Evolutionary conservation across 2,113 vertebrate genomes (phyloP).

Genomic region (Peromyscus californicus): DNA sequence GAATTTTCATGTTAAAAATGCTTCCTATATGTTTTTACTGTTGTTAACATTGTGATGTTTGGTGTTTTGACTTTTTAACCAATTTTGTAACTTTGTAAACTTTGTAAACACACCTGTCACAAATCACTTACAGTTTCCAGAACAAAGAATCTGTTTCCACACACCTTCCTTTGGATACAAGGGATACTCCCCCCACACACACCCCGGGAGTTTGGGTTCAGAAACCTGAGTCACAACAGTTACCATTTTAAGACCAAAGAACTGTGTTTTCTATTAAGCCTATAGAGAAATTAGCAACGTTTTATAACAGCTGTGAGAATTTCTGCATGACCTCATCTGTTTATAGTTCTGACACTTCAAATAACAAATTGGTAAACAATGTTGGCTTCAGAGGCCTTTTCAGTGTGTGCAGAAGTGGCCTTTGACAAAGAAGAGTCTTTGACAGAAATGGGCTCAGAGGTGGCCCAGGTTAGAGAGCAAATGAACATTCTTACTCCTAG

Average conservation of each 20-base stretch:
- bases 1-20: neutral
- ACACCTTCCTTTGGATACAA: slow-evolving; percentile 14
- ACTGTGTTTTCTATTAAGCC: slow-evolving; percentile 80
- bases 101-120: too few relatives aligned
- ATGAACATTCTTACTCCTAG: neutral
- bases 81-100: too few relatives aligned
- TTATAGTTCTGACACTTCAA: slow-evolving; percentile 86
- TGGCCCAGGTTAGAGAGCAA: slow-evolving; percentile 64
- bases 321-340: slow-evolving; percentile 81
- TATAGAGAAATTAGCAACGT: slow-evolving; percentile 87
- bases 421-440: slow-evolving; percentile 73
- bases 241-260: slow-evolving; percentile 76
- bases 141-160: too few relatives aligned
- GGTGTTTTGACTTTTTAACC: neutral
- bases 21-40: slow-evolving; percentile 27
- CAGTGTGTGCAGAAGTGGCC: slow-evolving; percentile 36
- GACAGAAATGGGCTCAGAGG: slow-evolving; percentile 45
- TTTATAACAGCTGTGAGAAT: slow-evolving; percentile 88
- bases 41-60: slow-evolving; percentile 30
- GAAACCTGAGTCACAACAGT: slow-evolving; percentile 79
- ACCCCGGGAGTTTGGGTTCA: slow-evolving; percentile 64
- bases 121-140: too few relatives aligned
- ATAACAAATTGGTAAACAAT: slow-evolving; percentile 84
- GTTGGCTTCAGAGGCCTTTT: slow-evolving; percentile 70
- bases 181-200: slow-evolving; percentile 7